Evolutionary conservation across 2,888 invertebrate genomes (phyloP).

Genomic region (Mellilla xanthometata): DNA sequence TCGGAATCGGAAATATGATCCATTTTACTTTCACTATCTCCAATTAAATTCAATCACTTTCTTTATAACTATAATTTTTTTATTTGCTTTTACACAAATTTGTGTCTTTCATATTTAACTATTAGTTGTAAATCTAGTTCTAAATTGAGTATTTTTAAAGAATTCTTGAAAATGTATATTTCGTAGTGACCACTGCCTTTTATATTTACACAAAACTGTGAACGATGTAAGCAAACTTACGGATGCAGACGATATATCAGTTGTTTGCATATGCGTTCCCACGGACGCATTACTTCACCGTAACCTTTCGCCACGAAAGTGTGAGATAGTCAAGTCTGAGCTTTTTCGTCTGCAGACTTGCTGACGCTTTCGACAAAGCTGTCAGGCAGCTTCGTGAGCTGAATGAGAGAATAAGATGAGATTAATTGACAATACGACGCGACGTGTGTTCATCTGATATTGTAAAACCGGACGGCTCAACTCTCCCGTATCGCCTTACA

Average conservation of each 20-base stretch:
- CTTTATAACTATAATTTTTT: constrained; percentile 6
- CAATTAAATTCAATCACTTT: constrained; percentile 29
- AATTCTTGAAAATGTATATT: constrained; percentile 3
- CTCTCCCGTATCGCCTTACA: constrained; percentile 32
- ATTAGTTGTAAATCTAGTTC: not conserved
- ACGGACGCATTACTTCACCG: constrained; percentile 52
- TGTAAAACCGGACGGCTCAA: constrained; percentile 35
- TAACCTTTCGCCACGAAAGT: constrained; percentile 61
- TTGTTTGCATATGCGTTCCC: constrained; percentile 65
- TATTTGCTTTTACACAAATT: constrained; percentile 6
- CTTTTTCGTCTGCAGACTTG: constrained; percentile 37
- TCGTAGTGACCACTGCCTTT: constrained; percentile 45
- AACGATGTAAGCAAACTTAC: constrained; percentile 59
- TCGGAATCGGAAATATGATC: constrained; percentile 61
- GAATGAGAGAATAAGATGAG: constrained; percentile 17
- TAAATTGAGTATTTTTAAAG: no score
- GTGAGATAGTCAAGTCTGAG: constrained; percentile 42
- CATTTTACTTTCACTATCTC: constrained; percentile 51
- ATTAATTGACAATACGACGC: constrained; percentile 44
- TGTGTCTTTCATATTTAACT: not conserved
- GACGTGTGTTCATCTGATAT: constrained; percentile 32
- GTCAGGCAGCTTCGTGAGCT: constrained; percentile 44
- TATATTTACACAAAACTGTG: constrained; percentile 67
- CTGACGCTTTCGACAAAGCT: constrained; percentile 45
- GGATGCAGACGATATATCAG: constrained; percentile 38